Conservation (phyloP, 2,888 invertebrate species). For the Lepetodrilus schrolli region DNA sequence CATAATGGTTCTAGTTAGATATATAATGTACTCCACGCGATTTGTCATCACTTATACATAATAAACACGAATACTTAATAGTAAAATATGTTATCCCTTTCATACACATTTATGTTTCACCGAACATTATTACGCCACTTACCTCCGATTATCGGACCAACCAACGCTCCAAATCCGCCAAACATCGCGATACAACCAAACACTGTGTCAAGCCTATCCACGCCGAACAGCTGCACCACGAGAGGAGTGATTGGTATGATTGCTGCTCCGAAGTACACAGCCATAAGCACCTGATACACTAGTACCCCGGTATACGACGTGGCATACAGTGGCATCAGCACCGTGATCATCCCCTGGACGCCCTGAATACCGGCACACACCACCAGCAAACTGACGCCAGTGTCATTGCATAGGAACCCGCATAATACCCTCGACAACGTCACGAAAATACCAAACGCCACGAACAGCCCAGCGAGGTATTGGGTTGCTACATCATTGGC, state of each 20-base stretch:
- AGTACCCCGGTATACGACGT: background rate
- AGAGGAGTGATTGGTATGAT: background rate
- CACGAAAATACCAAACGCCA: background rate
- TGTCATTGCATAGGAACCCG: background rate
- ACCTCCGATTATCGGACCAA: background rate
- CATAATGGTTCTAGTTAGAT: too few species aligned
- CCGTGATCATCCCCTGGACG: background rate
- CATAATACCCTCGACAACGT: background rate
- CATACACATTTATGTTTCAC: too few species aligned
- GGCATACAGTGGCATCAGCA: conserved; percentile 1
- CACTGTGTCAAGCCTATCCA: background rate
- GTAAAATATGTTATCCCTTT: too few species aligned
- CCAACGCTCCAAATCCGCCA: background rate
- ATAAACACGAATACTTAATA: too few species aligned
- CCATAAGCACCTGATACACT: background rate
- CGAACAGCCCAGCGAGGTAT: background rate
- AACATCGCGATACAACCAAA: background rate
- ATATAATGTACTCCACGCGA: too few species aligned
- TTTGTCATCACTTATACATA: too few species aligned
- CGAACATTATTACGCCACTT: too few species aligned
- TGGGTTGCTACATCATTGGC: background rate
- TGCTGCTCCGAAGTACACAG: background rate
- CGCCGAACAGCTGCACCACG: background rate
- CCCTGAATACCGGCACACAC: background rate
- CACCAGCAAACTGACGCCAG: background rate